Conservation (phyloP, 1,140 invertebrate genomes). For the Brachionus manjavacas region DNA sequence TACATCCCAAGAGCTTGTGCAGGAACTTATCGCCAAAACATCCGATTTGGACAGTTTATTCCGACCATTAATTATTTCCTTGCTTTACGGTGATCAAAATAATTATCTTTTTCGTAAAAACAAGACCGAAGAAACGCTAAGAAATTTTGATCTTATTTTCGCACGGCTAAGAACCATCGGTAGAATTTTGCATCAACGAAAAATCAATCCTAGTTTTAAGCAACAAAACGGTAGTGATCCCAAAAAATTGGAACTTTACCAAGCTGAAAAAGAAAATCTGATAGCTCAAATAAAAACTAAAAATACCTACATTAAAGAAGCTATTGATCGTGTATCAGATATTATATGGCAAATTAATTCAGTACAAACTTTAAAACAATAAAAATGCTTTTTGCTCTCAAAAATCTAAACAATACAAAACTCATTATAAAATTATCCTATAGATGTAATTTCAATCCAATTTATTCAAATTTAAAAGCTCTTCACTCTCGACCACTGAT, state of each 20-base stretch:
- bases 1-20: conserved; percentile 15
- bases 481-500: neutral
- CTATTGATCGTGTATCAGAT: conserved; percentile 34
- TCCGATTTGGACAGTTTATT: neutral
- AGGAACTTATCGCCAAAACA: conserved; percentile 2
- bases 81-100: conserved; percentile 34
- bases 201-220: neutral
- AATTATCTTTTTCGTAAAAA: conserved; percentile 18
- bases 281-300: conserved; percentile 8
- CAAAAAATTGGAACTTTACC: neutral
- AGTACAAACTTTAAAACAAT: conserved; percentile 20
- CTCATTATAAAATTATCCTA: neutral
- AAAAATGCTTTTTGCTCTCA: conserved; percentile 1
- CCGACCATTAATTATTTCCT: neutral
- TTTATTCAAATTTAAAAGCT: neutral
- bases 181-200: conserved; percentile 1
- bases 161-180: neutral
- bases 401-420: neutral
- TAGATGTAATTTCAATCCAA: neutral
- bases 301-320: neutral
- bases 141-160: neutral
- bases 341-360: conserved; percentile 42
- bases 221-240: neutral
- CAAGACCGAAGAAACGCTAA: neutral
- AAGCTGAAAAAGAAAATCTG: conserved; percentile 23